These are phyloP conservation scores for Mechanitis messenoides DNA, from an alignment of 2,888 invertebrate genomes.

Conservation along the genomic window DNA sequence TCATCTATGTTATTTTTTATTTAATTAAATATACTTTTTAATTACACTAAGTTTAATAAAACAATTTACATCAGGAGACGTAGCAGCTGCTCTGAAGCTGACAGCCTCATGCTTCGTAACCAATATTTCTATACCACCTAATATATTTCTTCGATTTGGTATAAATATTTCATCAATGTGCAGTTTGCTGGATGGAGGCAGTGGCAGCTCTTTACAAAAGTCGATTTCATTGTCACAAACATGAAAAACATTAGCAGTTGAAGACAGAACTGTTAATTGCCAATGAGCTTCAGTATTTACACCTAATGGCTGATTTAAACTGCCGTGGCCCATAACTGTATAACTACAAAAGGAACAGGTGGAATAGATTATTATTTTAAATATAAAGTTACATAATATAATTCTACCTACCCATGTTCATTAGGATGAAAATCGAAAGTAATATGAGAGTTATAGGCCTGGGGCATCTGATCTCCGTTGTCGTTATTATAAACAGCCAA, in stretches of 20 bases:
- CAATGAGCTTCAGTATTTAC: slow-evolving; percentile 46
- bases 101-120: slow-evolving; percentile 51
- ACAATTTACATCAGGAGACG: slow-evolving; percentile 46
- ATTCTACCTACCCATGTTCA: slow-evolving; percentile 44
- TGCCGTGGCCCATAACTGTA: slow-evolving; percentile 57
- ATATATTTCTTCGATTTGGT: slow-evolving; percentile 61
- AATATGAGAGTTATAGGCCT: slow-evolving; percentile 51
- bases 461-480: slow-evolving; percentile 46
- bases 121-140: slow-evolving; percentile 54
- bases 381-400: not conserved
- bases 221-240: slow-evolving; percentile 51
- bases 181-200: slow-evolving; percentile 45
- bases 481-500: slow-evolving; percentile 60
- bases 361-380: not conserved
- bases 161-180: slow-evolving; percentile 60
- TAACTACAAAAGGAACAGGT: slow-evolving; percentile 40
- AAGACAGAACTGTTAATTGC: slow-evolving; percentile 56
- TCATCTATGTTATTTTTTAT: too few relatives aligned
- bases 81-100: slow-evolving; percentile 53
- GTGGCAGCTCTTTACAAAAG: slow-evolving; percentile 40
- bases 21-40: too few relatives aligned
- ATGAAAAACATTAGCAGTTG: slow-evolving; percentile 49
- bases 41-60: too few relatives aligned
- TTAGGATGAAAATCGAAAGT: slow-evolving; percentile 58
- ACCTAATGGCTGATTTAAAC: slow-evolving; percentile 36